Evolutionary conservation across 2,797 vertebrate genomes (phyloP).

Genomic region (Cryptoblepharus egeriae): DNA sequence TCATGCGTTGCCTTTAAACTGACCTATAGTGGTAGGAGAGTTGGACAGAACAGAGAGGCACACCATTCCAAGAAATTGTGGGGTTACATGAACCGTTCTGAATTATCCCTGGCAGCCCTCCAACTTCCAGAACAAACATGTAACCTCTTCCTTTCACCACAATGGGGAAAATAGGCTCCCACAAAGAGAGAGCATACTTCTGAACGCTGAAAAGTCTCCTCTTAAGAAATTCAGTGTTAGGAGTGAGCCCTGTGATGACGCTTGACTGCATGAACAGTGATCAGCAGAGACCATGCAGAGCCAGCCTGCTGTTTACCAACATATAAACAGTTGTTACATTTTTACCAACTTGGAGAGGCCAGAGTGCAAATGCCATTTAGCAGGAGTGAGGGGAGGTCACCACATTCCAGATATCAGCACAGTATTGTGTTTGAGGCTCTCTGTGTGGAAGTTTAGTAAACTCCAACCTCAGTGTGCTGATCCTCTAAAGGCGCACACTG

Average conservation of each 20-base stretch:
- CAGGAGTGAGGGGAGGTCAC: too few species aligned
- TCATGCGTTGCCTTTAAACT: neutral
- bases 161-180: neutral
- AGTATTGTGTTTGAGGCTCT: slow-evolving; percentile 44
- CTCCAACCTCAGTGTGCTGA: slow-evolving; percentile 1
- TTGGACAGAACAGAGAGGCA: neutral
- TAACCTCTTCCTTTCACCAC: too few species aligned
- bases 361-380: neutral
- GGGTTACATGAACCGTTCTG: neutral
- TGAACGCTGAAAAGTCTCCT: neutral
- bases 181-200: neutral
- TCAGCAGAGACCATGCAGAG: neutral
- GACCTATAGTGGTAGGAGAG: too few species aligned
- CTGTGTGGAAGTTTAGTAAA: slow-evolving; percentile 40
- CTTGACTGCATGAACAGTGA: neutral
- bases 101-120: neutral
- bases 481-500: slow-evolving; percentile 25
- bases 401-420: neutral
- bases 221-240: neutral
- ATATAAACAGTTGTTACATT: too few species aligned
- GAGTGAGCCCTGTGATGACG: neutral
- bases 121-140: neutral
- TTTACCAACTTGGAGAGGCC: neutral
- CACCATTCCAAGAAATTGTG: neutral
- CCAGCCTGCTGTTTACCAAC: neutral